A percentile compares a stretch with the other conserved stretches of the same genome.
Conservation (phyloP, 2,888 invertebrate genomes). For the Lacanobia oleracea region DNA sequence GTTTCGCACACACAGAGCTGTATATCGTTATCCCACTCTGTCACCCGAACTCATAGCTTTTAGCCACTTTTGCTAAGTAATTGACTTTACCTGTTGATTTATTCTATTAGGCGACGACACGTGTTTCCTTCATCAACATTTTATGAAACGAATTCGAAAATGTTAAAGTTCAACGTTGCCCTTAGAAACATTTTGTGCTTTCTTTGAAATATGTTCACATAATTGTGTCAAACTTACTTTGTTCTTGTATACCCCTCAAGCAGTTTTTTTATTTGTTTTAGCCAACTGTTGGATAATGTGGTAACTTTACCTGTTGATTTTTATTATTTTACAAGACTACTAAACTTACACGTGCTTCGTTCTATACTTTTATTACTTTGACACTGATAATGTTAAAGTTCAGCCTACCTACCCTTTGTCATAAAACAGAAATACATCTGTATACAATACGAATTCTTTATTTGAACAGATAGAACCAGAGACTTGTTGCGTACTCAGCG, state of each 20-base stretch:
- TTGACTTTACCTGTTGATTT: slow-evolving; percentile 29
- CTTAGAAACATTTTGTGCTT: not conserved
- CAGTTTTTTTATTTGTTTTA: not conserved
- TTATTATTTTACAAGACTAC: not conserved
- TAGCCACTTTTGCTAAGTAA: slow-evolving; percentile 33
- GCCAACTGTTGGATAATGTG: slow-evolving; percentile 15
- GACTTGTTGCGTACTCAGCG: slow-evolving; percentile 31
- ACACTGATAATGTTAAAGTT: not conserved
- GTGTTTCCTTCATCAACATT: slow-evolving; percentile 11
- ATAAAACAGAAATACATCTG: not conserved
- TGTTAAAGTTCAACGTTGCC: slow-evolving; percentile 12
- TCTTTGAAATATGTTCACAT: not conserved
- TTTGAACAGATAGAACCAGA: not conserved
- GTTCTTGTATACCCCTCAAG: not conserved
- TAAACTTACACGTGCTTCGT: not conserved
- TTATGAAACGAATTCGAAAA: not conserved
- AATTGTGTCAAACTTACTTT: not conserved
- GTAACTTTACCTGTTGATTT: not conserved
- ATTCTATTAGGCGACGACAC: slow-evolving; percentile 4
- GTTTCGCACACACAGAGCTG: slow-evolving; percentile 1
- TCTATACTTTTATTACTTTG: slow-evolving; percentile 1
- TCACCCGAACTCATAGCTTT: slow-evolving; percentile 20
- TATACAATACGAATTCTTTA: not conserved
- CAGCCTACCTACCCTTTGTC: not conserved
- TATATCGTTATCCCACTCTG: slow-evolving; percentile 29